phyloP scores from a whole-genome alignment of 2,797 vertebrate species.

The Parauchenoglanis punctatus region DNA sequence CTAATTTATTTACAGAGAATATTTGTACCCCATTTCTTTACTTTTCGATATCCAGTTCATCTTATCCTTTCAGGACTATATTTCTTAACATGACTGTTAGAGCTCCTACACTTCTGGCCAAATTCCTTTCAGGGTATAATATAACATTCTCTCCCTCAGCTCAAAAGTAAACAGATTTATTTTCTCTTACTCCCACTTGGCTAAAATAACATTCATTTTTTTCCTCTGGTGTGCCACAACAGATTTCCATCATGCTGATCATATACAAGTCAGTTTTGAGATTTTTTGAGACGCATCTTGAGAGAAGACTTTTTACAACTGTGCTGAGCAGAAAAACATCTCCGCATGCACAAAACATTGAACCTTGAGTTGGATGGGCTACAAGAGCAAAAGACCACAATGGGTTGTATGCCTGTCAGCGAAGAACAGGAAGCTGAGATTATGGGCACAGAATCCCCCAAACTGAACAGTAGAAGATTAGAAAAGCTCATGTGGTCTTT shows the following conservation, averaged over 20 bases:
- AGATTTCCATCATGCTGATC: background rate
- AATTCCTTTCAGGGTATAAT: constrained; percentile 7
- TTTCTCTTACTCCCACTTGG: background rate
- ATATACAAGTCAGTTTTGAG: background rate
- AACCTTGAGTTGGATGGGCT: no score
- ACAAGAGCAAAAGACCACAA: no score
- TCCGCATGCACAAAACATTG: no score
- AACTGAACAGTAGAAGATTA: no score
- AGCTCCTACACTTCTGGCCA: background rate
- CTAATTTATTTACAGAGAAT: background rate
- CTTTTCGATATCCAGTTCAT: background rate
- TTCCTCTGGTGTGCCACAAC: background rate
- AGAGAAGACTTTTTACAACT: no score
- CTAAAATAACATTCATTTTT: constrained; percentile 6
- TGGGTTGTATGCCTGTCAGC: no score
- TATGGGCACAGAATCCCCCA: no score
- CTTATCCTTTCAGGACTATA: background rate
- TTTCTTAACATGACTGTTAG: background rate
- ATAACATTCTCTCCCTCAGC: constrained; percentile 9
- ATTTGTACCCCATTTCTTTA: no score
- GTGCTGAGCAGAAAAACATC: no score
- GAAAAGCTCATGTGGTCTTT: no score
- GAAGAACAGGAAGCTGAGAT: no score
- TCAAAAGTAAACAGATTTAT: constrained; percentile 34
- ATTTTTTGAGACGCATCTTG: background rate